phyloP scores from a whole-genome alignment of 1,140 invertebrate genomes.

The Bombus fervidus region DNA sequence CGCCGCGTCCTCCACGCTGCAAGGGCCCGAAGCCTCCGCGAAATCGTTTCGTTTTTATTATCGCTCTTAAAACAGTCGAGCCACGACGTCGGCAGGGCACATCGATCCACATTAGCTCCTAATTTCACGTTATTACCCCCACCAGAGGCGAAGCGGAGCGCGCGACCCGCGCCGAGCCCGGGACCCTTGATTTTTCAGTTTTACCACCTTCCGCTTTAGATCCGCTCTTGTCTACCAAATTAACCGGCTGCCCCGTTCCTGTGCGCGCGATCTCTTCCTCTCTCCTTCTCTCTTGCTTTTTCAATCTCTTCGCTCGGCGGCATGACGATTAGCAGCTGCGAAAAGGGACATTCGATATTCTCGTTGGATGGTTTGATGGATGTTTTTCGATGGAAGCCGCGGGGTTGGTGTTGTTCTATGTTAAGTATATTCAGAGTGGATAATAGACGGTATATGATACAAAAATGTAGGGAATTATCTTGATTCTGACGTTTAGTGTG shows the following conservation, averaged over 20 bases:
- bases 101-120: slow-evolving; percentile 81
- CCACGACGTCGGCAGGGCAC: slow-evolving; percentile 67
- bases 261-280: background rate
- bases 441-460: background rate
- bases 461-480: background rate
- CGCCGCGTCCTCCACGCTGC: slow-evolving; percentile 16
- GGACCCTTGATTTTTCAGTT: slow-evolving; percentile 75
- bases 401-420: background rate
- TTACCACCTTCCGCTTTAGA: slow-evolving; percentile 57
- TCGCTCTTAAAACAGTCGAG: slow-evolving; percentile 76
- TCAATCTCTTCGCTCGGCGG: background rate
- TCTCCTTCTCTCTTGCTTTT: background rate
- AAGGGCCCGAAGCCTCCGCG: slow-evolving; percentile 29
- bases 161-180: slow-evolving; percentile 29
- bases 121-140: slow-evolving; percentile 80
- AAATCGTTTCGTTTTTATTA: slow-evolving; percentile 82
- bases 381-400: too few relatives aligned
- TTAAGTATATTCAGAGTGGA: background rate
- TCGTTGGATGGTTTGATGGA: background rate
- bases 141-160: slow-evolving; percentile 15
- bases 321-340: background rate
- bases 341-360: background rate
- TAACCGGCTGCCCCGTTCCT: background rate
- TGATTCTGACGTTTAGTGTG: too few relatives aligned
- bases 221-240: slow-evolving; percentile 29